Base-by-base conservation (phyloP, 2,888 invertebrate species). In the Drosophila koepferae region DNA sequence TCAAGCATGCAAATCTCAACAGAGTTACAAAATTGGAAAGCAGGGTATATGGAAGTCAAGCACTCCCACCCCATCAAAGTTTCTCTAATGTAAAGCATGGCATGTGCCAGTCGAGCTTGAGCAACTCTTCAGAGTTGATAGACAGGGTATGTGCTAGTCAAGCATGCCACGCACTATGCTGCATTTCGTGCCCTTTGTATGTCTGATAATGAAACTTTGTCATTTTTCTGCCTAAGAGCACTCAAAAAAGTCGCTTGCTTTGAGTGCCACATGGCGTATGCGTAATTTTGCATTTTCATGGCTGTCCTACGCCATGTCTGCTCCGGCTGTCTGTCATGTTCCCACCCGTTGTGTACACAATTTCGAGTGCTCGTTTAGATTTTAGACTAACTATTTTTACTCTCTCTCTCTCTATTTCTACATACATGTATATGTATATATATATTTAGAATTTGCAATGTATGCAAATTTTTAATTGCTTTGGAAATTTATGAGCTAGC, bases 391-490 rank as follows among this genome's bases (percentile, higher is more conserved):
- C 38, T 51, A 51, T 36, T 36, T 34, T 18, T 16, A 1, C 3
- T 16, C 2, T 40, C 6, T 6, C 16, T 7, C 16, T 16, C 16
- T 40, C 16, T 38, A 12, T 38, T 16, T 40, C 38, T 6, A 5
- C 2, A 5, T 38, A 40, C 7, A 16, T 16, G 1, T 38, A n/a
- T 43, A 28, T 77, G 80, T 16, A 6, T 38, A n/a, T 43, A 28
- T 77, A 82, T 74, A 88, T 87, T 20, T 3, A 10, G n/a, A 41
- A 28, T 40, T 56, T 54, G 83, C 75, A 77, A 70, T 86, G 72
- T 86, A 88, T 86, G 90, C 75, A 88, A 86, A 90, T 83, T 88
- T 88, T 86, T 88, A 89, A 89, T 85, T 85, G 89, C 83, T 74
- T 82, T 72, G 60, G 63, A 66, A 80, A 78, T 80, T 88, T 88